Evolutionary conservation across 1,140 invertebrate genomes (phyloP), one percentile per base, ranked within the genome.

Genomic region (Branchinecta lindahli): DNA sequence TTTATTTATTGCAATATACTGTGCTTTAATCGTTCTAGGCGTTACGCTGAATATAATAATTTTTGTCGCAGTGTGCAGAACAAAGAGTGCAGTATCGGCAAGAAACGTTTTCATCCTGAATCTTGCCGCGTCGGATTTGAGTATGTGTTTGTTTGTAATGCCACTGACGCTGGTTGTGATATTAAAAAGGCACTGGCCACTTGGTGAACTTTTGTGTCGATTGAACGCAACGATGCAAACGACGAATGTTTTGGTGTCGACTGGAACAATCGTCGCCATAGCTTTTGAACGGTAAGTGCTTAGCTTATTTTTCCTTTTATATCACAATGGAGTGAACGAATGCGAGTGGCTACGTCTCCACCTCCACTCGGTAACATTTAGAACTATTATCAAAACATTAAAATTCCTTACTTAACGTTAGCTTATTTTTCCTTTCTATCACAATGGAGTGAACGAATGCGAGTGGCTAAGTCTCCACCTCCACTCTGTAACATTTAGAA

Each of bases 201-300:
- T 69, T 45, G 68, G 68, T 18, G 47, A 47, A 46, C 33, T 69
- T 46, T 18, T 69, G 44, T 69, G 68, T 18, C 44, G 68, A n/a
- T 18, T 69, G 8, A 18, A 20, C n/a, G 21, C 68, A n/a, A 46
- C 33, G 15, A 9, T 46, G 15, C 44, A 69, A n/a, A 47, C 45
- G 12, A 69, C 68, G 3, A 69, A 46, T 45, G 47, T 69, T 18
- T 46, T 69, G 20, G 68, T 69, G n/a, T 69, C 68, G 15, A 69
- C 68, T 8, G 68, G 68, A 44, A 69, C 68, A 46, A 69, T 69
- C n/a, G 47, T 47, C n/a, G 68, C 68, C 7, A 69, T 69, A 44
- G 45, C 68, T 20, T 45, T 69, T 46, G 68, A 69, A 46, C 15
- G 68, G 68, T 69, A 45, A 69, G 45, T 44, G 9, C 8, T 15